A percentile compares a stretch with the other conserved stretches of the same genome.
Conservation (phyloP, 2,797 vertebrate species). For the Myotis vivesi region DNA sequence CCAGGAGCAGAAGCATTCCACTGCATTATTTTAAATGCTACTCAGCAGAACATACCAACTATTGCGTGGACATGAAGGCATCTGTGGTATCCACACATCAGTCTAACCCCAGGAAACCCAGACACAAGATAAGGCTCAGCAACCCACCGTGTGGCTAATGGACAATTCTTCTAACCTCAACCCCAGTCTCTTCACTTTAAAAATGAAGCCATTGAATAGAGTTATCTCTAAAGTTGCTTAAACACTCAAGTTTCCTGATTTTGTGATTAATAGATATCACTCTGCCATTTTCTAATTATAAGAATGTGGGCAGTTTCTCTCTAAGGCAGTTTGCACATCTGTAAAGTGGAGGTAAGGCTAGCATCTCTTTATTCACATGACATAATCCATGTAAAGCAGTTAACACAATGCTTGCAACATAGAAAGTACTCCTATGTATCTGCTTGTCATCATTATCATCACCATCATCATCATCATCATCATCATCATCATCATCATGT, state of each 20-base stretch:
- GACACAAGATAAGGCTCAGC: neutral
- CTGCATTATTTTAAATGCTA: neutral
- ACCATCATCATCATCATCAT: too few relatives aligned
- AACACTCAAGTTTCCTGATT: neutral
- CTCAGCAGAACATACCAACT: neutral
- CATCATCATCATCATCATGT: neutral
- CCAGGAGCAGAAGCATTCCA: neutral
- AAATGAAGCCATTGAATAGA: neutral
- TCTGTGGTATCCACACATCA: neutral
- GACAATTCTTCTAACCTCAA: neutral
- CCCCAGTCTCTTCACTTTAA: neutral
- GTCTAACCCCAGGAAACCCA: neutral
- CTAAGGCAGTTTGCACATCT: neutral
- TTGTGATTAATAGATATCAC: neutral
- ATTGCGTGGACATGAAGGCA: neutral
- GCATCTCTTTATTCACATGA: neutral
- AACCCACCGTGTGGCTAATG: accelerated
- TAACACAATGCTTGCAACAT: neutral
- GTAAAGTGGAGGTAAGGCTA: neutral
- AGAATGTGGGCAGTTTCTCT: neutral
- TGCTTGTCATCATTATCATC: neutral
- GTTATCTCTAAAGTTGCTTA: neutral
- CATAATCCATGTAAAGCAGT: neutral
- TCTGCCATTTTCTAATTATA: neutral
- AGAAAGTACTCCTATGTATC: neutral